phyloP scores from a whole-genome alignment of 2,797 vertebrate genomes.

The Capromys pilorides region DNA sequence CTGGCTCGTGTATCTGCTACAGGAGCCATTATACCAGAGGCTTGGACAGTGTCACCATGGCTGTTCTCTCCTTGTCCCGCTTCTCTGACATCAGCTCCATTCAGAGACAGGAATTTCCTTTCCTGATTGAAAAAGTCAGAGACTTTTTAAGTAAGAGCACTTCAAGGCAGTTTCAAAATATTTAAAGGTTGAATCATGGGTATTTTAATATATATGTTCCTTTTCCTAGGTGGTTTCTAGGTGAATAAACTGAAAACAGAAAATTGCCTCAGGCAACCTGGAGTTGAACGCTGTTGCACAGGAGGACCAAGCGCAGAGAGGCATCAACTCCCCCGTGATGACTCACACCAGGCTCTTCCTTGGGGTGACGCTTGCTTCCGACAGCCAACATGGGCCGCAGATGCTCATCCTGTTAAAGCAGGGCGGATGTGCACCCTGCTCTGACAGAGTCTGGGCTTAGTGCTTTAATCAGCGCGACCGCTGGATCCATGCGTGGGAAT shows the following conservation, averaged over 20 bases:
- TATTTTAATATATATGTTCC: background rate
- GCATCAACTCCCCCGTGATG: too few species aligned
- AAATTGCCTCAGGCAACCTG: background rate
- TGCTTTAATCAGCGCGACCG: conserved; percentile 24
- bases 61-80: background rate
- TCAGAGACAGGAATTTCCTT: background rate
- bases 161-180: conserved; percentile 38
- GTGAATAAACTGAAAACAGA: background rate
- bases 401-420: background rate
- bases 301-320: background rate
- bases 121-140: background rate
- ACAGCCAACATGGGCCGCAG: background rate
- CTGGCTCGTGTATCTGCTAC: background rate
- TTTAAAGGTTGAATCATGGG: background rate
- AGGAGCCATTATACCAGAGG: background rate
- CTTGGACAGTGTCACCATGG: background rate
- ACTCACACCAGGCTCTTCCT: background rate
- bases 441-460: background rate
- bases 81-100: background rate
- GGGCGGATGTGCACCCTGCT: background rate
- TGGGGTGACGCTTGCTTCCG: background rate
- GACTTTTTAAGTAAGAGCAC: background rate
- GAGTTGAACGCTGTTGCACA: background rate
- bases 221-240: conserved; percentile 6
- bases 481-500: background rate